phyloP scores from a whole-genome alignment of 2,888 invertebrate genomes.

The Drosophila diplacantha region DNA sequence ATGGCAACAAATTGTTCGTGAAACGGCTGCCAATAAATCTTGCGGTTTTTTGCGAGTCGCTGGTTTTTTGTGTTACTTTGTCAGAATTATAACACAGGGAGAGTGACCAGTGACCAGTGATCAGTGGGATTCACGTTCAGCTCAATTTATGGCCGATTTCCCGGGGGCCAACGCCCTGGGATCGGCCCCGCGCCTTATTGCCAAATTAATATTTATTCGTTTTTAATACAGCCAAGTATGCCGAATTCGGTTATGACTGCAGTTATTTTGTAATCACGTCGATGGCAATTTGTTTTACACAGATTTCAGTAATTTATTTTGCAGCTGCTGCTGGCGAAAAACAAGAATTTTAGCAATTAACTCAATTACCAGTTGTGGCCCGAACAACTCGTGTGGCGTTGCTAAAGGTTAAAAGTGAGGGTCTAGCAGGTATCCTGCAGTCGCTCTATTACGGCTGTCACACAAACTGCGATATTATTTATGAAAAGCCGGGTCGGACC shows the following conservation, averaged over 20 bases:
- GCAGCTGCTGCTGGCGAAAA: slow-evolving; percentile 21
- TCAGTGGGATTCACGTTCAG: slow-evolving; percentile 30
- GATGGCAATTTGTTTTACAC: slow-evolving; percentile 30
- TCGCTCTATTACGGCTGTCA: slow-evolving; percentile 45
- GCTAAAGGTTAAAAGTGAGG: slow-evolving; percentile 29
- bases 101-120: slow-evolving; percentile 18
- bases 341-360: slow-evolving; percentile 33
- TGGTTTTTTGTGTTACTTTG: slow-evolving; percentile 1
- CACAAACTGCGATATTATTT: slow-evolving; percentile 8
- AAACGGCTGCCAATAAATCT: slow-evolving; percentile 52
- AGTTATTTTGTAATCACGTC: slow-evolving; percentile 22
- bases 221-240: slow-evolving; percentile 21
- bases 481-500: slow-evolving; percentile 14
- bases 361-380: slow-evolving; percentile 30
- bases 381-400: slow-evolving; percentile 7
- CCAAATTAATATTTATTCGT: slow-evolving; percentile 29
- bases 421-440: slow-evolving; percentile 3
- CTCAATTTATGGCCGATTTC: slow-evolving; percentile 22
- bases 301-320: slow-evolving; percentile 24
- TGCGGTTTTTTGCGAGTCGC: slow-evolving; percentile 8
- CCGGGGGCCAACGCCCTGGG: slow-evolving; percentile 24
- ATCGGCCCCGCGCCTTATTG: not conserved
- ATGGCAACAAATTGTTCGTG: slow-evolving; percentile 49
- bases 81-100: slow-evolving; percentile 24
- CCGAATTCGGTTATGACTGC: slow-evolving; percentile 15